Conservation (phyloP, 2,113 vertebrate species). For the Phasianus colchicus region DNA sequence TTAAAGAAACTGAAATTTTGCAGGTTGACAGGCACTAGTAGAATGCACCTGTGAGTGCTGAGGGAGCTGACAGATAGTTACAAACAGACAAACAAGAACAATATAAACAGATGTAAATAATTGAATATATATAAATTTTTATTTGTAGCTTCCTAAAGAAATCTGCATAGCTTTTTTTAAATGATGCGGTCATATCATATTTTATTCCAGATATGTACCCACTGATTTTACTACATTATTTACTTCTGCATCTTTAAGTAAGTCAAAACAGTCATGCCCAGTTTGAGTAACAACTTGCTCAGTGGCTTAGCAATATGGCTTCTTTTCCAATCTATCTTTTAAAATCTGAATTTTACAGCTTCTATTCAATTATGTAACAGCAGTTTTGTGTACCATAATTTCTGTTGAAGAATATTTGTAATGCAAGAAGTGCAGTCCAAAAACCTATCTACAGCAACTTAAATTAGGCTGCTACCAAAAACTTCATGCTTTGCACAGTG, state of each 20-base stretch:
- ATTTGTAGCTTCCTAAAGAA: not conserved
- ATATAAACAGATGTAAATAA: not conserved
- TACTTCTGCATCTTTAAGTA: not conserved
- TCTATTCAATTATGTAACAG: not conserved
- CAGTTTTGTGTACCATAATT: not conserved
- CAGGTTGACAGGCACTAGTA: no score
- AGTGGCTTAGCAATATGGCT: fast-evolving
- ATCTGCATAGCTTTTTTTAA: not conserved
- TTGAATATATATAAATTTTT: not conserved
- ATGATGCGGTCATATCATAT: fast-evolving
- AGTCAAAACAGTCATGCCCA: not conserved
- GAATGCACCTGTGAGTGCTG: no score
- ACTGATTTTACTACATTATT: not conserved
- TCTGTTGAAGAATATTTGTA: not conserved
- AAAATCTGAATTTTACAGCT: not conserved
- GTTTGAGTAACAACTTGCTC: not conserved
- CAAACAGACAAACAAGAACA: not conserved
- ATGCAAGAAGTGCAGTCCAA: not conserved
- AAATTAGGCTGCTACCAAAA: not conserved
- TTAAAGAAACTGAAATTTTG: no score
- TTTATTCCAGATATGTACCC: not conserved
- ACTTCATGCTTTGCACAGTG: not conserved
- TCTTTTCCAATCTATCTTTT: not conserved
- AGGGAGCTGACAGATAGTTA: not conserved
- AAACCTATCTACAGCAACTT: not conserved